These are phyloP conservation scores for Mycogona germanica DNA, from an alignment of 2,888 invertebrate genomes.

Conservation along the genomic window DNA sequence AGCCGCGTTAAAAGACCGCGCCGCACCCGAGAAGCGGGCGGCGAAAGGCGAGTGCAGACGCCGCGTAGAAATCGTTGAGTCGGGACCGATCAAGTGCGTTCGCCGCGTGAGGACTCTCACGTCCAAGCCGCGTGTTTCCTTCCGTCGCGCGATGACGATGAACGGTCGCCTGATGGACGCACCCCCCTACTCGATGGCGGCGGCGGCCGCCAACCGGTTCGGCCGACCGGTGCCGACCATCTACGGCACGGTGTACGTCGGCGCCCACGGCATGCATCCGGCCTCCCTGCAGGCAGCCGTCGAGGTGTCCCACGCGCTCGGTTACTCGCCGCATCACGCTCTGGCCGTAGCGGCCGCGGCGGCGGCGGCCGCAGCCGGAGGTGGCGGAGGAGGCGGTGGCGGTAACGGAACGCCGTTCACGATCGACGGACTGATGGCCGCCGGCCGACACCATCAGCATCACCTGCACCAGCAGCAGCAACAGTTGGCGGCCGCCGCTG, in stretches of 20 bases:
- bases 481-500: not conserved
- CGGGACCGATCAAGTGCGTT: too few species aligned
- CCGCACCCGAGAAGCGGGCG: too few species aligned
- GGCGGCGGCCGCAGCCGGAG: slow-evolving; percentile 3
- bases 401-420: slow-evolving; percentile 5
- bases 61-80: too few species aligned
- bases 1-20: too few species aligned
- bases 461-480: not conserved
- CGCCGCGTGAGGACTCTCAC: too few species aligned
- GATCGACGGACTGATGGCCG: not conserved
- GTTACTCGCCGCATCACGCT: slow-evolving; percentile 3
- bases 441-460: not conserved
- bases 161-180: slow-evolving; percentile 7
- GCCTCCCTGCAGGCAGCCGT: not conserved
- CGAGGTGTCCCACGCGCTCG: not conserved
- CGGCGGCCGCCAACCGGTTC: not conserved
- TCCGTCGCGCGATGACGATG: slow-evolving; percentile 9
- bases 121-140: too few species aligned
- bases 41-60: too few species aligned
- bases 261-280: not conserved
- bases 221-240: slow-evolving; percentile 4
- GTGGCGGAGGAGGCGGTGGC: slow-evolving; percentile 3
- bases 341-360: slow-evolving; percentile 1
- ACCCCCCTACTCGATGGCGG: not conserved
- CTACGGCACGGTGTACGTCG: slow-evolving; percentile 5